phyloP scores from a whole-genome alignment of 2,888 invertebrate genomes.

The Mythimna loreyi region DNA sequence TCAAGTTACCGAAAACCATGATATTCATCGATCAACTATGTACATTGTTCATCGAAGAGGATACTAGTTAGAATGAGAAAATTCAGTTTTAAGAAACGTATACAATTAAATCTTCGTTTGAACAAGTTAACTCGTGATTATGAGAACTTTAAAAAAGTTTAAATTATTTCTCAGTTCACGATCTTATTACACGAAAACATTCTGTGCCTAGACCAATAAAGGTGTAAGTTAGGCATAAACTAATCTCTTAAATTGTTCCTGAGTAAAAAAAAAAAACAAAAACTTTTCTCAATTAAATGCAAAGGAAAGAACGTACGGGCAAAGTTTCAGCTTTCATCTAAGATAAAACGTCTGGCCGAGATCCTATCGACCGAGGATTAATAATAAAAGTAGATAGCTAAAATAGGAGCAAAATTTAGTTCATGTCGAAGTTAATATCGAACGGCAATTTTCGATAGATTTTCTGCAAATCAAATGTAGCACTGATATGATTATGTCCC shows the following conservation, averaged over 20 bases:
- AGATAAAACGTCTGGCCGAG: constrained; percentile 85
- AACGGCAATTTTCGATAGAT: constrained; percentile 41
- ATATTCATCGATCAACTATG: no score
- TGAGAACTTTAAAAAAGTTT: background rate
- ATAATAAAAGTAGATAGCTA: constrained; percentile 77
- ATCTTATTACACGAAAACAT: constrained; percentile 2
- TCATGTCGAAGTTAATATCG: constrained; percentile 50
- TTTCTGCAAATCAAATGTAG: constrained; percentile 45
- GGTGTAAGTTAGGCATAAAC: constrained; percentile 61
- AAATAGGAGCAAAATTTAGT: constrained; percentile 50
- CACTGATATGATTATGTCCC: constrained; percentile 47
- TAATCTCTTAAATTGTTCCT: constrained; percentile 77
- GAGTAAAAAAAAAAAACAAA: constrained; percentile 81
- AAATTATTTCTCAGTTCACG: background rate
- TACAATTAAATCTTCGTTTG: background rate
- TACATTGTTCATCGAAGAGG: no score
- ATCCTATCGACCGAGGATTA: constrained; percentile 81
- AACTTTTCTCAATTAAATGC: constrained; percentile 85
- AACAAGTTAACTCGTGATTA: background rate
- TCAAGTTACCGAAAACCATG: no score
- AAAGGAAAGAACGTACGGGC: constrained; percentile 78
- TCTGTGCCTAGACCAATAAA: constrained; percentile 43
- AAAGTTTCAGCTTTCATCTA: constrained; percentile 83
- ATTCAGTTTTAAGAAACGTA: no score
- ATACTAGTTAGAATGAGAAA: no score